Evolutionary conservation across 2,113 vertebrate species (phyloP), one percentile per base, ranked within the genome.

Genomic region (Chlamydotis undulata): DNA sequence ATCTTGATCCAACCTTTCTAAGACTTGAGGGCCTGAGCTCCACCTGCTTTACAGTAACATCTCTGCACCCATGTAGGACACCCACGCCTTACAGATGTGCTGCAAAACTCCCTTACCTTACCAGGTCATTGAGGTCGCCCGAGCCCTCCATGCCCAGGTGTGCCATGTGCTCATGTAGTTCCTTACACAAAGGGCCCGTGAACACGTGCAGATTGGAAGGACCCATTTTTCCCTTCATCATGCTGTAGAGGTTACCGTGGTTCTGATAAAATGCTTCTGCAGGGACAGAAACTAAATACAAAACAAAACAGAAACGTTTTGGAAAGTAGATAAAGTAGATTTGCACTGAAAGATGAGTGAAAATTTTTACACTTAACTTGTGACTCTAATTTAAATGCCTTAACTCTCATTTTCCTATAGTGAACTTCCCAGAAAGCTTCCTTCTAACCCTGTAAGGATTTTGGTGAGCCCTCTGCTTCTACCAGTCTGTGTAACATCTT

Each of bases 241-340:
- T 53, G 59, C 95, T 90, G 94, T 98, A 97, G 43, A 98, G 95
- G 43, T 88, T 97, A 33, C 94, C 89, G 14, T 98, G 98, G 64
- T 97, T 97, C 95, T 97, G 91, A 59, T 97, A 98, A 97, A 98
- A 99, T 71, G 96, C 84, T 74, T 98, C 97, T 86, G 98, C 98
- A 90, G 97, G 97, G 94, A 99, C 94, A 78, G 98, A 98, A 76
- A 98, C 98, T 83, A 94, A 81, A 97, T 15, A 87, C 50, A 96
- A 82, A 95, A 80, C 76, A 15, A 81, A 87, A 83, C 11, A 49
- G 37, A 50, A 83, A 81, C 0, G 0, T 41, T 83, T 79, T 79
- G 43, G 5, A 50, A 87, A 89, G 63, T 15, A 65, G 19, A 41
- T 24, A 8, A 64, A 71, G 14, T 45, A 49, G 61, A 75, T 92